Evolutionary conservation across 2,888 invertebrate species (phyloP), one percentile per base, ranked within the genome.

Genomic region (Pyrgus malvae): DNA sequence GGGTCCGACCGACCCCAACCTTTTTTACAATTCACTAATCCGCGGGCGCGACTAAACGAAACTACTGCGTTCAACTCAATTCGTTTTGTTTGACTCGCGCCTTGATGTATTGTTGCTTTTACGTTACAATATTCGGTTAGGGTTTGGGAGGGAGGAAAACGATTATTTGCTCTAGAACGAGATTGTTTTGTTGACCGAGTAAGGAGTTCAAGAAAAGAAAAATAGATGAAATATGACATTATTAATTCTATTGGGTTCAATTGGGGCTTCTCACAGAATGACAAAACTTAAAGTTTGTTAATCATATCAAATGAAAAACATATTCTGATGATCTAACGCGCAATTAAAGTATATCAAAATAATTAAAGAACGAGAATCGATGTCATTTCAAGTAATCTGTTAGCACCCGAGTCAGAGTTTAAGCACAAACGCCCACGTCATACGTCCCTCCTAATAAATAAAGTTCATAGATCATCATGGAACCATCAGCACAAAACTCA

Each of bases 11-110:
- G 74, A 74, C 86, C 87, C 87, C 79, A 78, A 77, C 73, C 78
- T 88, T 88, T 81, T 88, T 90, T 88, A 88, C 89, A 86, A 84
- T 87, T 83, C 80, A 76, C 78, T 89, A 88, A 89, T 89, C 86
- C 87, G 79, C 79, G 87, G 83, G 85, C 83, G 86, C 80, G 82
- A 86, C 84, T 80, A 82, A 85, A 79, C 74, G 77, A 68, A 79
- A 80, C 82, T 78, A 76, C 70, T 69, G 69, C 65, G 62, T 60
- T 62, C 66, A 66, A 76, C 75, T 73, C 73, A 72, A 73, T 78
- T 76, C 71, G 76, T 77, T 77, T 76, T 69, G 67, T 70, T 71
- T 70, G 63, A 58, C 66, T 55, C 33, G 57, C 37, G 33, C 45
- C 57, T 59, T 51, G 50, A 42, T 42, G 31, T 44, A 44, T 51